phyloP scores from a whole-genome alignment of 2,113 vertebrate species.

The zebrafish (Danio rerio) region DNA sequence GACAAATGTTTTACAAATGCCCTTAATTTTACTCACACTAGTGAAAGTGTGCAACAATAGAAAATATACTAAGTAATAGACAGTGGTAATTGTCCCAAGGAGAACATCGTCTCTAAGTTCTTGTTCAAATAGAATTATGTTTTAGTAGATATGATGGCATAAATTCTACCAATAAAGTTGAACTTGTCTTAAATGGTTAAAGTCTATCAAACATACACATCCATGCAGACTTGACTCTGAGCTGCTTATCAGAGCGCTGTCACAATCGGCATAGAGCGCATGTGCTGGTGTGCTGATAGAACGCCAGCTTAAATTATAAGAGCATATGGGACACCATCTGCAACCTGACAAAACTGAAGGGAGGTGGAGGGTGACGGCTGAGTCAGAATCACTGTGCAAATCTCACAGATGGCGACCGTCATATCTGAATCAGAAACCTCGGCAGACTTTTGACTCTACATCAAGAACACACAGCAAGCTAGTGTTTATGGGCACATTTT shows the following conservation, averaged over 20 bases:
- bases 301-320: conserved; percentile 49
- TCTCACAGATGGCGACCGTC: conserved; percentile 23
- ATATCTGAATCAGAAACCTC: conserved; percentile 6
- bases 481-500: not conserved
- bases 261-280: not conserved
- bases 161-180: no score
- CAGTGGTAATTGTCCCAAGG: not conserved
- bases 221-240: not conserved
- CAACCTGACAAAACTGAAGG: conserved; percentile 49
- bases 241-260: not conserved
- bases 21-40: not conserved
- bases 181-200: no score
- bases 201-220: not conserved
- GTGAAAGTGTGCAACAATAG: not conserved
- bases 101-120: not conserved
- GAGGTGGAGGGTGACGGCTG: conserved; percentile 36
- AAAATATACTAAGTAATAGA: not conserved
- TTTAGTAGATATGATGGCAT: not conserved
- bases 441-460: conserved; percentile 2
- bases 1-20: not conserved
- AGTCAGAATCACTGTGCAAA: conserved; percentile 15
- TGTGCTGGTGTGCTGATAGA: conserved; percentile 1
- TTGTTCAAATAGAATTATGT: not conserved
- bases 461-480: not conserved
- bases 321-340: conserved; percentile 58